Evolutionary conservation across 2,888 invertebrate genomes (phyloP).

Genomic region (Yponomeuta sedellus): DNA sequence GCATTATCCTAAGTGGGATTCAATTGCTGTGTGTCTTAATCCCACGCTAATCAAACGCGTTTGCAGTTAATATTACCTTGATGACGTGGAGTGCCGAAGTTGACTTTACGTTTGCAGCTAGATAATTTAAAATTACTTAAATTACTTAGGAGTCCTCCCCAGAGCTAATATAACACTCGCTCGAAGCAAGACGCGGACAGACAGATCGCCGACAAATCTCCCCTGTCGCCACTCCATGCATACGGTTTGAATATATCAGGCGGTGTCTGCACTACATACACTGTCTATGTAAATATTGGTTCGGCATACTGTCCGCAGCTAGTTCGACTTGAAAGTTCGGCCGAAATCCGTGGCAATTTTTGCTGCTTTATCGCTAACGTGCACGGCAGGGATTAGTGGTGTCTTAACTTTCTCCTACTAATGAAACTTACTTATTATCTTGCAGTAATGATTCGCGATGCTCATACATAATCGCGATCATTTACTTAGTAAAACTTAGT

Average conservation of each 20-base stretch:
- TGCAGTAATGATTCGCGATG: too few species aligned
- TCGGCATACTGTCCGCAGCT: neutral
- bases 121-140: neutral
- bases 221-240: slow-evolving; percentile 21
- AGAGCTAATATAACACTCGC: neutral
- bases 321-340: neutral
- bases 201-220: slow-evolving; percentile 17
- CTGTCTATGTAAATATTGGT: slow-evolving; percentile 16
- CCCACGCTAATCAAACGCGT: too few species aligned
- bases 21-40: too few species aligned
- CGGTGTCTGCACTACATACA: slow-evolving; percentile 15
- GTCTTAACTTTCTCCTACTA: too few species aligned
- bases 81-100: too few species aligned
- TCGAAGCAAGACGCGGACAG: slow-evolving; percentile 10
- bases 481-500: too few species aligned
- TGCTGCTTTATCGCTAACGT: neutral
- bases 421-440: too few species aligned
- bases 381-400: neutral
- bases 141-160: neutral
- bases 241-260: slow-evolving; percentile 39
- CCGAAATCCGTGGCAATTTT: slow-evolving; percentile 19
- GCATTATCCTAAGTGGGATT: too few species aligned
- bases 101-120: too few species aligned
- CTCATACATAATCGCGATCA: too few species aligned
- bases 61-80: too few species aligned